phyloP scores from a whole-genome alignment of 2,797 vertebrate genomes.

The Antrozous pallidus region DNA sequence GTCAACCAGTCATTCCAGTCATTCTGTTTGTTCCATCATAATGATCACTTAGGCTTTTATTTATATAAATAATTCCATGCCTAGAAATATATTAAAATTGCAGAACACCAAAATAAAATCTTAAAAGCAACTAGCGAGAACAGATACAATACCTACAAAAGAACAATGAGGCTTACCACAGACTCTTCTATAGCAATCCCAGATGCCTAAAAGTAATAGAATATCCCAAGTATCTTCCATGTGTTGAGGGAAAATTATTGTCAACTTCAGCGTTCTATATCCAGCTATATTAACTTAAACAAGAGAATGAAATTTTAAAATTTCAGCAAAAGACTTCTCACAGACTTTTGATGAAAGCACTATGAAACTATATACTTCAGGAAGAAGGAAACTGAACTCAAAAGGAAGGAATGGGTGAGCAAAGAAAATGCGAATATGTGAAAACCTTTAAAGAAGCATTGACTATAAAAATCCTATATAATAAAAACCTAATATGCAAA shows the following conservation, averaged over 20 bases:
- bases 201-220: constrained; percentile 11
- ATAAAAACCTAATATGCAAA: too few species aligned
- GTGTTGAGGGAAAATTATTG: not conserved
- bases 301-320: not conserved
- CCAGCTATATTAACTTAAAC: not conserved
- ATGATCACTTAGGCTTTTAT: too few species aligned
- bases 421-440: not conserved
- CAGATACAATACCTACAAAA: not conserved
- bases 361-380: not conserved
- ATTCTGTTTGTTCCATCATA: too few species aligned
- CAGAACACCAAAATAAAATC: constrained; percentile 29
- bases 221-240: not conserved
- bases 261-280: not conserved
- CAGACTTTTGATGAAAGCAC: not conserved
- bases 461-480: not conserved
- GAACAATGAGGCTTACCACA: not conserved
- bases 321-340: constrained; percentile 20
- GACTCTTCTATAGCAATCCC: not conserved
- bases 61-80: not conserved
- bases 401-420: not conserved
- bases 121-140: not conserved
- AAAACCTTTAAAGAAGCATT: not conserved
- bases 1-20: too few species aligned
- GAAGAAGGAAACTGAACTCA: constrained; percentile 24
- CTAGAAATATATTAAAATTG: not conserved